Percentiles rank a stretch among this genome's conserved stretches.
These are phyloP conservation scores for Pantherophis alleghaniensis DNA, from an alignment of 2,797 vertebrate species.

Conservation along the genomic window DNA sequence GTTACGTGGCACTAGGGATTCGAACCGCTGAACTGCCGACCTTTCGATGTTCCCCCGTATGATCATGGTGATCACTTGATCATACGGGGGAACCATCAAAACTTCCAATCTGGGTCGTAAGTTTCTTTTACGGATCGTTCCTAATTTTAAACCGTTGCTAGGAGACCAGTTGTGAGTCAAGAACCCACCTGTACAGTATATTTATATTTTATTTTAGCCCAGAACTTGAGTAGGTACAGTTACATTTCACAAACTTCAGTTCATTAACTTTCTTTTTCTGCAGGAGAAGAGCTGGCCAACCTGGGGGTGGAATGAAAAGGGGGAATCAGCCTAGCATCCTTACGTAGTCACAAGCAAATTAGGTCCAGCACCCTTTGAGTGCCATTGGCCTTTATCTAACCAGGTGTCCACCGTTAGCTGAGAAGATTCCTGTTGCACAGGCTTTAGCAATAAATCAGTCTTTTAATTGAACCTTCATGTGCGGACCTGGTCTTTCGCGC, in stretches of 20 bases:
- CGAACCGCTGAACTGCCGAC: too few relatives aligned
- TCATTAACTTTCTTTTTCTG: background rate
- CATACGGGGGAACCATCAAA: background rate
- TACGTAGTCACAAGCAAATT: background rate
- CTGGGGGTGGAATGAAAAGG: background rate
- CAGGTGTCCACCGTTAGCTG: background rate
- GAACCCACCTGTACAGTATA: too few relatives aligned
- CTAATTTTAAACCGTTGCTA: background rate
- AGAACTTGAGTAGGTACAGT: too few relatives aligned
- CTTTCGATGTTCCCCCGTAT: too few relatives aligned
- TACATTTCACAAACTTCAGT: background rate
- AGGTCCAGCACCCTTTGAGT: background rate
- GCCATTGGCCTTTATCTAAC: background rate
- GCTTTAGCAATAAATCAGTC: background rate
- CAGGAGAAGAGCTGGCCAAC: background rate
- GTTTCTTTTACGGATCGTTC: background rate
- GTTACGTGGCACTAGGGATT: too few relatives aligned
- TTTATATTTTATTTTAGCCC: background rate
- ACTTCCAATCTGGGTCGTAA: background rate
- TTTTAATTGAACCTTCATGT: background rate
- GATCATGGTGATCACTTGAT: background rate
- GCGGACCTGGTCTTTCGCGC: background rate
- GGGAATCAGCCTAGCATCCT: background rate
- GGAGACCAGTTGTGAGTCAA: background rate
- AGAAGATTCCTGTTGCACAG: background rate